phyloP scores from a whole-genome alignment of 2,888 invertebrate species.

The Limnephilus lunatus region DNA sequence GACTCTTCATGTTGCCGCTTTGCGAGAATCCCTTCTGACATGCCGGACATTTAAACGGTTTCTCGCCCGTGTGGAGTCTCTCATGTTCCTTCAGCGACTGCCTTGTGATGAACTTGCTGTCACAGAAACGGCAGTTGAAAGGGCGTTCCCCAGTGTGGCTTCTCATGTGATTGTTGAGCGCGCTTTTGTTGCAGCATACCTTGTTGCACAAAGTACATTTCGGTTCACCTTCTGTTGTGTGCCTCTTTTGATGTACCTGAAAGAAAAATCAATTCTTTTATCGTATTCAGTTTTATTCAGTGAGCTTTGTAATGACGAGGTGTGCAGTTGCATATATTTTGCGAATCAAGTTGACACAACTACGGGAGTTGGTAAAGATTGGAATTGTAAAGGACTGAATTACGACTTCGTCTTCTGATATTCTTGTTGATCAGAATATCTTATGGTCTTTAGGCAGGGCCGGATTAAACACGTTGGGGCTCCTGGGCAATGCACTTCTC shows the following conservation, averaged over 20 bases:
- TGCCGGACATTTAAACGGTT: slow-evolving; percentile 48
- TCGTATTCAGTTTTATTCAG: no score
- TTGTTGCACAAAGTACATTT: slow-evolving; percentile 10
- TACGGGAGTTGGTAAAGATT: no score
- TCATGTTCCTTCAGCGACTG: slow-evolving; percentile 52
- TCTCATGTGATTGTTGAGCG: slow-evolving; percentile 8
- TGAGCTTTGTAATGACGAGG: no score
- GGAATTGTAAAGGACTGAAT: no score
- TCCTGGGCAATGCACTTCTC: no score
- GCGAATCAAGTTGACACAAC: no score
- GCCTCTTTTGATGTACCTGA: slow-evolving; percentile 2
- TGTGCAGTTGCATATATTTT: no score
- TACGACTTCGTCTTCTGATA: no score
- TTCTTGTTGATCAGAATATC: no score
- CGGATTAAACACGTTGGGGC: no score
- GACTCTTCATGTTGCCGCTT: slow-evolving; percentile 54
- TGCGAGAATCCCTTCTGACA: slow-evolving; percentile 52
- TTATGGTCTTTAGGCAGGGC: no score
- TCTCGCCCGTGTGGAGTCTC: slow-evolving; percentile 53
- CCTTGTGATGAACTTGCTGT: slow-evolving; percentile 38
- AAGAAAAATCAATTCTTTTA: background rate
- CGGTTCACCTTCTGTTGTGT: background rate
- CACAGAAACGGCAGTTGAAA: slow-evolving; percentile 42
- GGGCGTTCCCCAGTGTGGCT: slow-evolving; percentile 28
- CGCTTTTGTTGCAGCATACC: background rate